phyloP scores from a whole-genome alignment of 2,797 vertebrate genomes.

The Tamandua tetradactyla region DNA sequence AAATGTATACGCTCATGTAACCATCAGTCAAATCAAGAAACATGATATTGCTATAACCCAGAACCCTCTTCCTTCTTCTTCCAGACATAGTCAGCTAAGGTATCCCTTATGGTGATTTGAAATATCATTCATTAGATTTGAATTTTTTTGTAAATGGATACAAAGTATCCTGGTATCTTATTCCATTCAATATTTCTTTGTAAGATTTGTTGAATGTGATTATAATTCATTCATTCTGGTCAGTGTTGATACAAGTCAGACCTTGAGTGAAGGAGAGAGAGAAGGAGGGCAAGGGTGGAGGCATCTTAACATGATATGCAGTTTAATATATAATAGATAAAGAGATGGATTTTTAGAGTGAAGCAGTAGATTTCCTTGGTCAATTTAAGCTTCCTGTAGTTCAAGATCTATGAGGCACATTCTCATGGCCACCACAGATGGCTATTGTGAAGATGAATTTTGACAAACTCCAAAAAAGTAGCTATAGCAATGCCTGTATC shows the following conservation, averaged over 20 bases:
- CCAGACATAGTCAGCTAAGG: neutral
- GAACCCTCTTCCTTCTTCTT: neutral
- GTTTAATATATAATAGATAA: too few relatives aligned
- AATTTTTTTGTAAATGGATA: neutral
- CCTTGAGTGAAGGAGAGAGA: neutral
- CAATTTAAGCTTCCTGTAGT: neutral
- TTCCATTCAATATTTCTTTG: neutral
- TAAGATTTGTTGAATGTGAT: neutral
- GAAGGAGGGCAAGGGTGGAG: neutral
- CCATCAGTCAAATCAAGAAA: neutral
- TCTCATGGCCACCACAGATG: neutral
- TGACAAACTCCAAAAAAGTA: neutral
- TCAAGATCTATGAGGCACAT: neutral
- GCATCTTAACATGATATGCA: neutral
- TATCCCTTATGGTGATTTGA: neutral
- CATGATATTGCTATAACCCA: neutral
- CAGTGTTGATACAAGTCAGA: neutral
- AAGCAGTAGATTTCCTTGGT: neutral
- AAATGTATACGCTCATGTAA: neutral
- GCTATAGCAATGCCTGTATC: neutral
- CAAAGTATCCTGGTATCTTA: neutral
- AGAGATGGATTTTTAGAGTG: neutral
- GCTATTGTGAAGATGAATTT: neutral
- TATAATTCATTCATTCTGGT: constrained; percentile 1
- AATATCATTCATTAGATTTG: neutral